Evolutionary conservation across 2,797 vertebrate genomes (phyloP), one percentile per base, ranked within the genome.

Genomic region (Dermochelys coriacea): DNA sequence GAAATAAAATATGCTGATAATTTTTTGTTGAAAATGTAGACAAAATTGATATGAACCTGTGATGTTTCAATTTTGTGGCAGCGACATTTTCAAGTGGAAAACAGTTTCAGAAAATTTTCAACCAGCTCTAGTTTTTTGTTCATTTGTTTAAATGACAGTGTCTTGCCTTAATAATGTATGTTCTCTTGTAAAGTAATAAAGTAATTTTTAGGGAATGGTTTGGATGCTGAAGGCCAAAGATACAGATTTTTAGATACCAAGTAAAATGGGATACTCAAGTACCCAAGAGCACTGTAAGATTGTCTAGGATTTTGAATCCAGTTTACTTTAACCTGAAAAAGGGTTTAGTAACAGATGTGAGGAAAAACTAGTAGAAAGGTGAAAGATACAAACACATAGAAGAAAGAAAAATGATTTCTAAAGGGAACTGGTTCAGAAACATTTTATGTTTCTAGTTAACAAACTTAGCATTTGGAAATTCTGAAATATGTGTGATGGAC

Each of bases 391-490:
- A 96, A 90, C 75, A 96, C n/a, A 57, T 88, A 51, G 84, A 25
- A 59, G 91, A 90, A 94, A 93, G 14, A 96, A 94, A 86, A 55
- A 95, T 84, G 88, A 84, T 9, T 11, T 96, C 79, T 85, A 75
- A 93, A 93, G 77, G 50, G 74, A 97, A 86, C 45, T 52, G 90
- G 45, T 85, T 89, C 68, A 91, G 94, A 97, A 93, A 68, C 1
- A 0, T 97, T 98, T 97, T 97, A 94, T 95, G 82, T 97, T 95
- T 93, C 93, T 93, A 96, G 96, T 97, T 97, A 97, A 96, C 82
- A 88, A 92, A 94, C 68, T 68, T 68, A 97, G 89, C 82, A 85
- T 96, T 97, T 97, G 93, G 84, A 93, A 96, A 97, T 95, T 96
- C 93, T 97, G 95, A 97, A 97, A 97, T 3, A 71, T 91, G 12